Conservation (phyloP, 2,113 vertebrate genomes). For the Anolis carolinensis region DNA sequence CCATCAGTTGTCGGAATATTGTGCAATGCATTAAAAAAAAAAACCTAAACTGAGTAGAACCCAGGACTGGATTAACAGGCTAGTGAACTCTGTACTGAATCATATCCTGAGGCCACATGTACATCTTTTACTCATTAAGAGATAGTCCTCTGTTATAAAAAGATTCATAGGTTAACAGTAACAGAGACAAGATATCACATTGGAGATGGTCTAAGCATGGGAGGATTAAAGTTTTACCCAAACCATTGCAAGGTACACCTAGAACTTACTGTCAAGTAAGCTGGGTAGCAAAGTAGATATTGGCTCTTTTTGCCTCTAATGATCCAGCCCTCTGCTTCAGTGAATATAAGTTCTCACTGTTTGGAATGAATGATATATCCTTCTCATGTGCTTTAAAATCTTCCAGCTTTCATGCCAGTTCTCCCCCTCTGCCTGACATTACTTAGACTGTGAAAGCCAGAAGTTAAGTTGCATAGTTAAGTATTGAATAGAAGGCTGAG, state of each 20-base stretch:
- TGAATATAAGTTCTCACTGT: no score
- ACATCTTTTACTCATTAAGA: neutral
- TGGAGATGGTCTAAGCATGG: no score
- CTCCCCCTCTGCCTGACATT: neutral
- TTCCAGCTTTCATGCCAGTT: neutral
- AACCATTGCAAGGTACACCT: no score
- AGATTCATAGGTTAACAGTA: neutral
- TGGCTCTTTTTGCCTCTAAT: no score
- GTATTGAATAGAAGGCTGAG: neutral
- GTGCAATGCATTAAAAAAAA: neutral
- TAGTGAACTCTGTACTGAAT: neutral
- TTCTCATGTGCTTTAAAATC: neutral
- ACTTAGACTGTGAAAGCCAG: neutral
- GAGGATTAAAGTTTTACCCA: no score
- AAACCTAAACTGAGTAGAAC: neutral
- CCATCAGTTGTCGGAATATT: slow-evolving; percentile 23
- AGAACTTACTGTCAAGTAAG: no score
- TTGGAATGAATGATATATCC: neutral
- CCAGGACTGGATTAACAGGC: neutral
- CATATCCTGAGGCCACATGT: neutral
- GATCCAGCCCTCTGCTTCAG: no score
- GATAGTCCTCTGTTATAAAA: neutral
- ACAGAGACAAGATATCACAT: neutral
- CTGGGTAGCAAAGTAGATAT: no score
- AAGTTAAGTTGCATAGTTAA: neutral